phyloP scores from a whole-genome alignment of 2,888 invertebrate genomes.

The Pemphredon lugubris region DNA sequence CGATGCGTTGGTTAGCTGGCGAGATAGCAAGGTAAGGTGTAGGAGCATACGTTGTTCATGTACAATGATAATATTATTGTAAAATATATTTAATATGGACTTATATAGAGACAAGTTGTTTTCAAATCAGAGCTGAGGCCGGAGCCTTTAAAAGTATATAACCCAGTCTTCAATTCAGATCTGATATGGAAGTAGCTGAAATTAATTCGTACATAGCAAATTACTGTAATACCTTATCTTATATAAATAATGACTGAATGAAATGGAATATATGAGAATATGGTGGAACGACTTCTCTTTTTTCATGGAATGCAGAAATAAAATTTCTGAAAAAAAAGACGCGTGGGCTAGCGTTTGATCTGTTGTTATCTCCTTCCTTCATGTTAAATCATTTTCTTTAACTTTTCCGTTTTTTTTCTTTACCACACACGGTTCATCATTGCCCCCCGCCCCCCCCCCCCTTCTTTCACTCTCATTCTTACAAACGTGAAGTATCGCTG shows the following conservation, averaged over 20 bases:
- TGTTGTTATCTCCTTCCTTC: constrained; percentile 58
- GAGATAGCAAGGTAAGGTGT: constrained; percentile 72
- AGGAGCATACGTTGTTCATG: constrained; percentile 80
- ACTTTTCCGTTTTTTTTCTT: constrained; percentile 38
- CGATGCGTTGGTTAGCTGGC: constrained; percentile 71
- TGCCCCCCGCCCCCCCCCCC: constrained; percentile 12
- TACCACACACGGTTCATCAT: constrained; percentile 26
- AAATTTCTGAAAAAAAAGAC: constrained; percentile 69
- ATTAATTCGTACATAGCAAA: constrained; percentile 74
- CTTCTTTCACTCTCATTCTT: constrained; percentile 11
- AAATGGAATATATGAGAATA: constrained; percentile 74
- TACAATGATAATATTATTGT: constrained; percentile 80
- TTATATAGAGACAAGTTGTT: constrained; percentile 74
- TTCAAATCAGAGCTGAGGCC: constrained; percentile 73
- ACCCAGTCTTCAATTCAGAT: constrained; percentile 63
- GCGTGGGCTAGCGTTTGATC: constrained; percentile 57
- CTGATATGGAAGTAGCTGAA: constrained; percentile 72
- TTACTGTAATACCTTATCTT: constrained; percentile 75
- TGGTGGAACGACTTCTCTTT: constrained; percentile 68
- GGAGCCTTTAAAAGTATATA: constrained; percentile 48
- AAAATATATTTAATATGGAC: constrained; percentile 81
- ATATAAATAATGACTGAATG: constrained; percentile 75
- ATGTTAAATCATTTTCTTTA: constrained; percentile 32
- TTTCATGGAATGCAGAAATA: constrained; percentile 67
- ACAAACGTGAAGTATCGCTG: neutral